Evolutionary conservation across 2,888 invertebrate genomes (phyloP), one percentile per base, ranked within the genome.

Genomic region (Aproaerema taeniolella): DNA sequence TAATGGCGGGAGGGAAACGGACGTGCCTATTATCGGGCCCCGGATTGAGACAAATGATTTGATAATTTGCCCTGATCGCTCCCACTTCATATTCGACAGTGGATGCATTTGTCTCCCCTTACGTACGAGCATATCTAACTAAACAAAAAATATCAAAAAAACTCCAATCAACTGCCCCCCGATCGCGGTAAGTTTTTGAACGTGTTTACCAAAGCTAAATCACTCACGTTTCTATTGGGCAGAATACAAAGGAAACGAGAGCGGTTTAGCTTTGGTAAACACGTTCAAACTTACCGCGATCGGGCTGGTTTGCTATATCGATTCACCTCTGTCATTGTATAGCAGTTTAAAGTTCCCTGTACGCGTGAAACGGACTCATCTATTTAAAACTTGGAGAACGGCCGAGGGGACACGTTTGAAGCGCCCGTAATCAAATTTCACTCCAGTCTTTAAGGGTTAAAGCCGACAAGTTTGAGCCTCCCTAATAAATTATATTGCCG

Each of bases 401-500:
- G 66, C 64, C 66, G 60, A 72, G 65, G 70, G 79, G 74, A 76
- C 78, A 75, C 79, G 71, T 71, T 74, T 75, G 73, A 75, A 82
- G 72, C 71, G 73, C 67, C 64, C 74, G 76, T 83, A 85, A 85
- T 85, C 81, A 83, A 85, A 85, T 85, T 85, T 82, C 72, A 75
- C 74, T 82, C 69, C 68, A 85, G 77, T 81, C 83, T 82, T 83
- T 80, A 83, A 83, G 82, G 83, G 83, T 82, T 83, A 68, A 72
- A 78, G 69, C 76, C 70, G 73, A 67, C 79, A 79, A 85, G 79
- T 83, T 80, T 73, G 79, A 77, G 81, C 78, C 66, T 65, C 79
- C 79, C 81, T 82, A 80, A 85, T 85, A 85, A 85, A 85, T 85
- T 85, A 85, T 83, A 82, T 83, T 83, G 83, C 79, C 78, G 76